Base-by-base conservation (phyloP, 2,888 invertebrate species). In the Eurytoma californica region DNA sequence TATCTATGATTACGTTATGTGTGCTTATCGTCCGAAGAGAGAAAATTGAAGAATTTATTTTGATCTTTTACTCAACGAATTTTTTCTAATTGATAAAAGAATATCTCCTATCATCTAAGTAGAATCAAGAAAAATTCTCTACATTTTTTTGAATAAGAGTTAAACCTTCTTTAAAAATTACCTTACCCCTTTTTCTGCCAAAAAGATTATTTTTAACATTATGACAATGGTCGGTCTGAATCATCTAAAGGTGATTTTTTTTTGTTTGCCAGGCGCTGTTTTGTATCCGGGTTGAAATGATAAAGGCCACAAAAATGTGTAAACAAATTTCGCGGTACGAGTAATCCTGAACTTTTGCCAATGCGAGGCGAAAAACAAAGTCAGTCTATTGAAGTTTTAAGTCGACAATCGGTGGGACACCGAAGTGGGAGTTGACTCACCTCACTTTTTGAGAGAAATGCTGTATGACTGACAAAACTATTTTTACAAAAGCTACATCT, bases 401-500 rank as follows among this genome's bases (percentile, higher is more conserved):
- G 20, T 9, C 39, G 24, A 58, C 49, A 51, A 18, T 63, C 55
- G 30, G 20, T 63, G 7, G 61, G 16, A 76, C 61, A 53, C 28
- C 67, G 67, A 79, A 49, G 70, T 24, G 51, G 47, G 14, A 51
- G 76, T 73, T 77, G 80, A 80, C 73, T 77, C 77, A 73, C 63
- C 70, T 63, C 18, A 53, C 24, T 53, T 51, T 39, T 16, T 72
- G 51, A 61, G 74, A 57, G n/a, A 9, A 47, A 49, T 20, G 65
- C 30, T 58, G 69, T 77, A 74, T 77, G 80, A 80, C 73, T 77
- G 80, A 77, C 80, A 63, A 24, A 70, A 73, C 80, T 80, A 80
- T 80, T 80, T 80, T 80, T 77, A 80, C 70, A 80, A 80, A 80
- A 65, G 39, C 39, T 80, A 57, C 65, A 72, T 80, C 77, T 80